Evolutionary conservation across 2,888 invertebrate species (phyloP), one percentile per base, ranked within the genome.

Genomic region (Ommatoiulus sabulosus): DNA sequence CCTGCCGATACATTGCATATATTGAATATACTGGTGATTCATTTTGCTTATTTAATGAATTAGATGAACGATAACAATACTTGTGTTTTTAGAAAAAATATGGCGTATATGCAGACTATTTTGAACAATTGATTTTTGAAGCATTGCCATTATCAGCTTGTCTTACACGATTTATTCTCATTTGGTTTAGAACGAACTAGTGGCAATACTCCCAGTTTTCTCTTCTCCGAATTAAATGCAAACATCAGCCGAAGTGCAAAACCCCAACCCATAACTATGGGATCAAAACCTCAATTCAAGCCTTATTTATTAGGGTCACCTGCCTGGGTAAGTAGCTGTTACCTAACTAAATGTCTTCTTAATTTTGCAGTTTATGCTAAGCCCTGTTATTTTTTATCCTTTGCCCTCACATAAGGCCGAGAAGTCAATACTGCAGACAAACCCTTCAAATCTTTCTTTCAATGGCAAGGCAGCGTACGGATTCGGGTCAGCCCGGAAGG

Each of bases 391-490:
- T 63, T n/a, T 63, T n/a, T n/a, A n/a, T 5, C 63, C n/a, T 0
- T 89, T 89, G 2, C 92, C 91, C 89, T 93, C 92, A 89, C 92
- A 92, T 10, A 92, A 91, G 89, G 92, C 92, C 91, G 92, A 10
- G 90, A 91, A 90, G 87, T 52, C 80, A 72, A 35, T 46, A 52
- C 87, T 87, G 87, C 52, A 63, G 44, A 44, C n/a, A 10, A 87
- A 20, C 17, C n/a, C 52, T 10, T 84, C 84, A n/a, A 84, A 52
- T 35, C 52, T 46, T 15, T 87, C 87, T 80, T 89, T 87, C 48
- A 20, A 44, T 35, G 87, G 87, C 10, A 87, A 87, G 17, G 87
- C 87, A 15, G 17, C 87, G 0, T 89, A 87, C 52, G 89, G 89
- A 20, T 87, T 87, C 15, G 89, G 87, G 20, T 80, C 87, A 1